phyloP scores from a whole-genome alignment of 2,797 vertebrate species.

The Urophycis tenuis region DNA sequence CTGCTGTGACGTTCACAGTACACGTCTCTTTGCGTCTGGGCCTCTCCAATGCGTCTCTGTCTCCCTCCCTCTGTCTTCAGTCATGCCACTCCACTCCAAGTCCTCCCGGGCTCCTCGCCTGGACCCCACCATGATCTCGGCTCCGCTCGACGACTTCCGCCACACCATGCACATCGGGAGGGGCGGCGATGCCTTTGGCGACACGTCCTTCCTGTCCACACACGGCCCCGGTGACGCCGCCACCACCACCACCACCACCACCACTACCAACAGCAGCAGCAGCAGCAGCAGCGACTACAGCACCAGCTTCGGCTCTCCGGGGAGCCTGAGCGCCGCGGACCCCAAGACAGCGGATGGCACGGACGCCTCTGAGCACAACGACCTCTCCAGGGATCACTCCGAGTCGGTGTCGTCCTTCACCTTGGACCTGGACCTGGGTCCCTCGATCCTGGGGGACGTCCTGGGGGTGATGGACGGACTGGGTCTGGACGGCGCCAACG shows the following conservation, averaged over 20 bases:
- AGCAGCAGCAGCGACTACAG: slow-evolving; percentile 41
- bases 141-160: slow-evolving; percentile 82
- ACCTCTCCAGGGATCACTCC: slow-evolving; percentile 59
- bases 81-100: slow-evolving; percentile 89
- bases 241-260: slow-evolving; percentile 20
- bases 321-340: slow-evolving; percentile 22
- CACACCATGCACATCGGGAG: slow-evolving; percentile 94
- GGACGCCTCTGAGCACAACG: slow-evolving; percentile 36
- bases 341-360: slow-evolving; percentile 40
- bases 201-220: slow-evolving; percentile 87
- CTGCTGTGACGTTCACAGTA: background rate
- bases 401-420: slow-evolving; percentile 74
- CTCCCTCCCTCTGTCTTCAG: slow-evolving; percentile 32
- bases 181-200: slow-evolving; percentile 85
- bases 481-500: slow-evolving; percentile 54
- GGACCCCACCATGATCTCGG: slow-evolving; percentile 82
- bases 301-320: slow-evolving; percentile 42
- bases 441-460: slow-evolving; percentile 88
- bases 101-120: slow-evolving; percentile 74
- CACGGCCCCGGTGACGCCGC: slow-evolving; percentile 62
- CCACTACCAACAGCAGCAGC: slow-evolving; percentile 21
- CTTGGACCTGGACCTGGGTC: slow-evolving; percentile 83
- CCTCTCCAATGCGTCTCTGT: background rate
- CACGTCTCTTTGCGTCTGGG: slow-evolving; percentile 16
- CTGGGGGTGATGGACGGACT: slow-evolving; percentile 84